Percentiles rank a stretch among this genome's conserved stretches.
phyloP scores from a whole-genome alignment of 2,888 invertebrate species.

The Sussaba pulchella region DNA sequence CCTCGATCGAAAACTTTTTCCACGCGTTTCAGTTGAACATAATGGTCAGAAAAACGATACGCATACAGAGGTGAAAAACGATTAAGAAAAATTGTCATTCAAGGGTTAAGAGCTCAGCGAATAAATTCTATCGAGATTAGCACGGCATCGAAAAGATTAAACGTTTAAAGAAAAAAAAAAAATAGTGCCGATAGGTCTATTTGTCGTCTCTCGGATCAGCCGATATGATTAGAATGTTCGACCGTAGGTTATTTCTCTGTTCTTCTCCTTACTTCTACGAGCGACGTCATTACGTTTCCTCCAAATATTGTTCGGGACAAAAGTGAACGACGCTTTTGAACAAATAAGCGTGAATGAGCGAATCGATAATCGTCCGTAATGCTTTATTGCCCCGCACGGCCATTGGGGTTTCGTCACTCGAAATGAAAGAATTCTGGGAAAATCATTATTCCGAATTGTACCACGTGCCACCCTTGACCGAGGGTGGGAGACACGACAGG shows the following conservation, averaged over 20 bases:
- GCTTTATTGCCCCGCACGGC: constrained; percentile 31
- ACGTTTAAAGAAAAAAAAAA: not conserved
- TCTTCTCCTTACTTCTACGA: not conserved
- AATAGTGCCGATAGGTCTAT: not conserved
- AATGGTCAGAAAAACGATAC: not conserved
- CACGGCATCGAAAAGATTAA: not conserved
- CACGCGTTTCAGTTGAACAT: no score
- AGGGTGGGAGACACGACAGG: constrained; percentile 16
- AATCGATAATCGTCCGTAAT: constrained; percentile 48
- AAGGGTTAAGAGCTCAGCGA: not conserved
- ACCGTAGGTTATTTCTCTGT: no score
- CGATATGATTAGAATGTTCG: no score
- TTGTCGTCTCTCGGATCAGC: not conserved
- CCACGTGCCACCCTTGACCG: constrained; percentile 7
- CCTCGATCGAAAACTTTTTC: no score
- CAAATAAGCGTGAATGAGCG: constrained; percentile 24
- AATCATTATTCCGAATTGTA: constrained; percentile 35
- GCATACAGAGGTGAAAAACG: no score
- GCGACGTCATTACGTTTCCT: constrained; percentile 29
- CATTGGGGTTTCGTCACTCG: constrained; percentile 5
- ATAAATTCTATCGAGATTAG: not conserved
- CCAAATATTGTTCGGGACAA: not conserved
- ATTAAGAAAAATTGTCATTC: not conserved
- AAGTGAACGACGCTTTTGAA: not conserved
- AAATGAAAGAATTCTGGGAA: constrained; percentile 33